Evolutionary conservation across 2,888 invertebrate species (phyloP).

Genomic region (Tenthredo livida): DNA sequence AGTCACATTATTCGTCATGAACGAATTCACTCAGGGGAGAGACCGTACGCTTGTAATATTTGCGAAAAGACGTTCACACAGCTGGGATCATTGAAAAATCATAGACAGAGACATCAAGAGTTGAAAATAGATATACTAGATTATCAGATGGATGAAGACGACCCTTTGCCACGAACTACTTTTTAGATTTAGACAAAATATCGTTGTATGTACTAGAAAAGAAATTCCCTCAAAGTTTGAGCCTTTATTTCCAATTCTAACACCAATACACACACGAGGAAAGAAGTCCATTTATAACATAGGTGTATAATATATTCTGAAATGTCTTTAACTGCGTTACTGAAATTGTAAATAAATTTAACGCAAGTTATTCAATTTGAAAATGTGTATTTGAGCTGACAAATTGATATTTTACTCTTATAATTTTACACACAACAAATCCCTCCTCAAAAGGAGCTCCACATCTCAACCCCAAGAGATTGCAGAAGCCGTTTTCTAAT

Average conservation of each 20-base stretch:
- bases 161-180: constrained; percentile 58
- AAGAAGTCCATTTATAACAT: not conserved
- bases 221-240: too few species aligned
- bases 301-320: not conserved
- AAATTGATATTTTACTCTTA: too few species aligned
- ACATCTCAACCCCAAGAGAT: too few species aligned
- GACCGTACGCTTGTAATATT: constrained; percentile 69
- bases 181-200: not conserved
- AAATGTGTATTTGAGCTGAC: too few species aligned
- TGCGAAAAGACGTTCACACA: constrained; percentile 72
- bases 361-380: not conserved
- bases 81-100: constrained; percentile 68
- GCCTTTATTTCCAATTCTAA: not conserved
- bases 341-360: constrained; percentile 9
- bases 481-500: too few species aligned
- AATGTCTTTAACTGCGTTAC: not conserved
- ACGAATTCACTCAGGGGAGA: constrained; percentile 72
- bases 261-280: not conserved
- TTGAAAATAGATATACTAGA: constrained; percentile 66
- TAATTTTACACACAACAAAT: too few species aligned
- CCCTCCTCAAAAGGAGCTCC: too few species aligned
- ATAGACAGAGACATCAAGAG: constrained; percentile 67
- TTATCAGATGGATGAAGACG: constrained; percentile 68
- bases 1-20: constrained; percentile 76
- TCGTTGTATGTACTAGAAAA: too few species aligned